These are phyloP conservation scores for Troides oblongomaculatus DNA, from an alignment of 2,888 invertebrate species.

Conservation along the genomic window DNA sequence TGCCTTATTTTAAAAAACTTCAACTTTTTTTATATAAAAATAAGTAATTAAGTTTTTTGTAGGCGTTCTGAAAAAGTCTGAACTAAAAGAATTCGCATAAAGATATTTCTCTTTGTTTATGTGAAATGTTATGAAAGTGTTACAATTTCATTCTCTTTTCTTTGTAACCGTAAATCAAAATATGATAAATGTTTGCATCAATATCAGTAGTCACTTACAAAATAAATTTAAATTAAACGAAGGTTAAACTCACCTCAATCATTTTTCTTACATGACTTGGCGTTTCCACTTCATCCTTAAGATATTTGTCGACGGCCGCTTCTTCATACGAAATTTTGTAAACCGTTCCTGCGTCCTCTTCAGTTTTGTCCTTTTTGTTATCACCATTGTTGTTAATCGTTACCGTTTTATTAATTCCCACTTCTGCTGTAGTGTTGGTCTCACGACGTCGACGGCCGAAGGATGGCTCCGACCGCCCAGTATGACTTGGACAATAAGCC, in stretches of 20 bases:
- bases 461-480: constrained; percentile 91
- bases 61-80: too few relatives aligned
- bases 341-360: constrained; percentile 51
- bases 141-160: too few relatives aligned
- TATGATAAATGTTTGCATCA: neutral
- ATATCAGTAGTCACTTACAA: neutral
- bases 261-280: constrained; percentile 92
- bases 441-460: constrained; percentile 86
- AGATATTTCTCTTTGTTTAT: too few relatives aligned
- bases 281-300: constrained; percentile 77
- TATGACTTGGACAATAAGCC: constrained; percentile 90
- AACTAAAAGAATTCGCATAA: too few relatives aligned
- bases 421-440: constrained; percentile 60
- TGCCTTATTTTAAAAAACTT: too few relatives aligned
- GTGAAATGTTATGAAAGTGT: too few relatives aligned
- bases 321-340: constrained; percentile 68
- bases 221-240: neutral
- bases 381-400: constrained; percentile 51
- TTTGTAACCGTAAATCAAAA: too few relatives aligned
- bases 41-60: too few relatives aligned
- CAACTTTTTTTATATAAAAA: too few relatives aligned
- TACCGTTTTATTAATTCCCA: constrained; percentile 55
- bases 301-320: constrained; percentile 65
- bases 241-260: constrained; percentile 84
- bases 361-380: constrained; percentile 43